Evolutionary conservation across 1,140 invertebrate genomes (phyloP).

Genomic region (Bombus huntii): DNA sequence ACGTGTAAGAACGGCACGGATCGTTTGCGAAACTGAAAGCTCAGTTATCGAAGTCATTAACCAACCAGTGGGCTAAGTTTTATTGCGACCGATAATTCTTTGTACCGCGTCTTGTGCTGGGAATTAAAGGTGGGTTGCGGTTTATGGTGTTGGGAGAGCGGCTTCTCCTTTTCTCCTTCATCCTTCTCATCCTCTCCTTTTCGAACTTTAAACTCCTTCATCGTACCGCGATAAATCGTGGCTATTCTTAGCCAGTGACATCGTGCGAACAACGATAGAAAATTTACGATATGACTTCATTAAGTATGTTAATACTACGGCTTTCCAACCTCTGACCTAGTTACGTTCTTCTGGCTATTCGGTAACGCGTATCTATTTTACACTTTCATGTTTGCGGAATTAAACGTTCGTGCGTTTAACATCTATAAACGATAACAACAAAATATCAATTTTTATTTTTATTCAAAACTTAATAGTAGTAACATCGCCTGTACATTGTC

Average conservation of each 20-base stretch:
- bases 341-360: too few species aligned
- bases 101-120: slow-evolving; percentile 11
- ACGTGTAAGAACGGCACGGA: not conserved
- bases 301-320: slow-evolving; percentile 32
- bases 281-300: slow-evolving; percentile 22
- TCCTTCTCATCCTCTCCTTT: not conserved
- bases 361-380: too few species aligned
- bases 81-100: slow-evolving; percentile 59
- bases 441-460: too few species aligned
- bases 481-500: too few species aligned
- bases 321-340: not conserved
- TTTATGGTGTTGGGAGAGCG: slow-evolving; percentile 30
- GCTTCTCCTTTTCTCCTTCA: not conserved
- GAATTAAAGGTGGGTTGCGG: slow-evolving; percentile 44
- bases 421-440: too few species aligned
- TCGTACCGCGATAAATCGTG: slow-evolving; percentile 23
- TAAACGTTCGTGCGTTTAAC: too few species aligned
- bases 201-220: not conserved
- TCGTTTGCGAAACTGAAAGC: slow-evolving; percentile 35
- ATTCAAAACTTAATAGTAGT: too few species aligned
- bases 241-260: slow-evolving; percentile 11
- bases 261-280: not conserved
- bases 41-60: slow-evolving; percentile 59
- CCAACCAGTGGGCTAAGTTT: slow-evolving; percentile 44
- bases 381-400: too few species aligned